Base-by-base conservation (phyloP, 2,888 invertebrate species). In the Spatulosminthurus flaviceps region DNA sequence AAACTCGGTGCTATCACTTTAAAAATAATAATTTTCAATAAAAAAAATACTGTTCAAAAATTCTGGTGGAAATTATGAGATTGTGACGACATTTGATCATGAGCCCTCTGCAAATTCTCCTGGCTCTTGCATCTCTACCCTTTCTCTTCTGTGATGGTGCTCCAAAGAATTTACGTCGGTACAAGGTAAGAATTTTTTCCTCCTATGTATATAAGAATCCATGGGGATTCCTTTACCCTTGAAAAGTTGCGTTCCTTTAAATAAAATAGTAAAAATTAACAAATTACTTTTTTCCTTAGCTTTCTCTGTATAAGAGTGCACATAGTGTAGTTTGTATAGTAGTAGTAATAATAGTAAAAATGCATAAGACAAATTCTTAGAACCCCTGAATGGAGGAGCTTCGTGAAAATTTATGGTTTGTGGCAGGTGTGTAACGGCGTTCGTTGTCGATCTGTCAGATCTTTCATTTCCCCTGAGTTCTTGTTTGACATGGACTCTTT, bases 401-500 rank as follows among this genome's bases (percentile, higher is more conserved):
- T 13, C 24, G 7, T n/a, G 7, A 26, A n/a, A 22, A 34, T 29
- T 70, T 29, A 26, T 24, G 26, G 29, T 73, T 16, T 51, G 26
- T 74, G 42, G 16, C 75, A 85, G 85, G 82, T 83, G 74, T 85
- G 85, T 71, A 82, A 81, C 72, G 83, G 83, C 13, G 76, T 70
- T 26, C 66, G 69, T 78, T 85, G 85, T 61, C 81, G 80, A 77
- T 82, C 83, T 24, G 80, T 85, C 66, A 80, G 82, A 73, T 84
- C 85, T n/a, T 82, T 82, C 70, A 79, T 75, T 74, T 82, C 82
- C 0, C 81, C 83, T 11, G 83, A 81, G 66, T 72, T 81, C 22
- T 76, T 84, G 16, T 81, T 82, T 72, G 82, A 84, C 67, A 82
- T 82, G 80, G 86, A 87, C 73, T 84, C 85, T 22, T 86, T 86